phyloP scores from a whole-genome alignment of 2,113 vertebrate genomes.

The Erythrocebus patas region DNA sequence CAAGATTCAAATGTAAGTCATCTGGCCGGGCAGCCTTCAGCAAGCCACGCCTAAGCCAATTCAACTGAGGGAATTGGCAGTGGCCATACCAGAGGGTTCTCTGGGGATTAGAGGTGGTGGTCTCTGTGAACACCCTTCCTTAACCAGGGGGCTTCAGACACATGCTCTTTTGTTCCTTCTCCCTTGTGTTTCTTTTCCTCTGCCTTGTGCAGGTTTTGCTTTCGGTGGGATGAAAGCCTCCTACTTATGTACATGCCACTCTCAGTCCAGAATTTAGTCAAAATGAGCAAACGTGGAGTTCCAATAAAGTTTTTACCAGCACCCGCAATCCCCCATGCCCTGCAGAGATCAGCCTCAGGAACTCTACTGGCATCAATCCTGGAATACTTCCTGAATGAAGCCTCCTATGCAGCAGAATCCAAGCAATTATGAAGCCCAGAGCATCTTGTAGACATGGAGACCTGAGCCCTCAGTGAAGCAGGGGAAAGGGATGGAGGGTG shows the following conservation, averaged over 20 bases:
- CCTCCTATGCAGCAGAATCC: neutral
- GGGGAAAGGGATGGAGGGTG: accelerated
- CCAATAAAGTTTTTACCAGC: neutral
- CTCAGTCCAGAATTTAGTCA: neutral
- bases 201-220: neutral
- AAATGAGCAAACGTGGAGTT: neutral
- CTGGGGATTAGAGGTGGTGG: neutral
- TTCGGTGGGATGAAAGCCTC: neutral
- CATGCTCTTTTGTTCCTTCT: neutral
- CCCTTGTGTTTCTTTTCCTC: neutral
- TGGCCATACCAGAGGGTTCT: too few relatives aligned
- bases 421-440: neutral
- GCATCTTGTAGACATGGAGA: neutral
- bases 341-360: neutral
- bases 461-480: neutral
- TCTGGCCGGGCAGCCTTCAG: accelerated
- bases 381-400: neutral
- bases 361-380: neutral
- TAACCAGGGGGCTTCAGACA: neutral
- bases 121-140: neutral
- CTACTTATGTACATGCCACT: neutral
- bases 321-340: neutral
- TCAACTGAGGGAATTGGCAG: neutral
- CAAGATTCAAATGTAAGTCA: neutral
- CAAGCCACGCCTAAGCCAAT: neutral